Base-by-base conservation (phyloP, 2,797 vertebrate species). In the Neopelma chrysocephalum region DNA sequence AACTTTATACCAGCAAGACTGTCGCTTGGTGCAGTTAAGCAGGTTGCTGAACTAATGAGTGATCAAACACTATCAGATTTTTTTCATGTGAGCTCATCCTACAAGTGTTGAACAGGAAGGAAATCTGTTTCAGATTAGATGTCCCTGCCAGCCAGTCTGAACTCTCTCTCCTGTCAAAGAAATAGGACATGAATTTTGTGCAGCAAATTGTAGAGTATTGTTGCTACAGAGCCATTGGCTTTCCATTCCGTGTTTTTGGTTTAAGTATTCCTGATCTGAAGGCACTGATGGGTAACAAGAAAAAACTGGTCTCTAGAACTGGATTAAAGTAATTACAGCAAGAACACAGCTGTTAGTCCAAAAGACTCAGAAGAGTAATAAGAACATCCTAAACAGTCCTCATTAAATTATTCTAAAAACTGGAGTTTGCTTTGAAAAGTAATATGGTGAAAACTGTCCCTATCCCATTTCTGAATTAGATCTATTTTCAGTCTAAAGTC, bases 91-190 rank as follows among this genome's bases (percentile, higher is more conserved):
- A 87, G n/a, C 22, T 86, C 70, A 90, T 88, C 75, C 47, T 58
- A 4, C 29, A 15, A 51, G 14, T 56, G 27, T 56, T 65, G 38
- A 84, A 76, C 25, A 69, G n/a, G 43, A 65, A 86, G 72, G 34
- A 94, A 86, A 71, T 78, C 34, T 90, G 50, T 76, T 96, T 94
- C 45, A 57, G 54, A 86, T 78, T 69, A 86, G 26, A 43, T 78
- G 31, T 88, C 20, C 27, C 60, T 81, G n/a, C 53, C 45, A 83
- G 22, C 4, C 47, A 40, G 20, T 42, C 45, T 73, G 53, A 87
- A 73, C 14, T 56, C 22, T 3, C 5, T 80, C 11, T 13, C 13
- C 51, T 81, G 42, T 70, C 45, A 43, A 60, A 75, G 36, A 93
- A 77, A 65, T 13, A 56, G 4, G 6, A 34, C 21, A 31, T 36